phyloP scores from a whole-genome alignment of 2,888 invertebrate species.

The Gibbula magus region DNA sequence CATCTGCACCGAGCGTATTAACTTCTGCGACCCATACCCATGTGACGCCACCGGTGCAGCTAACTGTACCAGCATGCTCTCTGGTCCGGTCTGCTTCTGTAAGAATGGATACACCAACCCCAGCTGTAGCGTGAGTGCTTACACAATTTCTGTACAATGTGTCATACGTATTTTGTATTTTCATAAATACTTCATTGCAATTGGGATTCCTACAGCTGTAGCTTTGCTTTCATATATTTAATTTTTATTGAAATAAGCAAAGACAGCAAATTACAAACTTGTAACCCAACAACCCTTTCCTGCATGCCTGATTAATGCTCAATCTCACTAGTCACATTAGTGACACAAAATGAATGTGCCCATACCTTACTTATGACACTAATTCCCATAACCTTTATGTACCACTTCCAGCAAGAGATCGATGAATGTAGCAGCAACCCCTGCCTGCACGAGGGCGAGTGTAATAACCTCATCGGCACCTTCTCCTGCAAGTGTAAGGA shows the following conservation, averaged over 20 bases:
- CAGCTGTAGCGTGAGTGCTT: constrained; percentile 35
- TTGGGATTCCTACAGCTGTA: too few species aligned
- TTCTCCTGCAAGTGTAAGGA: constrained; percentile 52
- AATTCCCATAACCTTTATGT: neutral
- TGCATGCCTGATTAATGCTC: too few species aligned
- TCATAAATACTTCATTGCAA: too few species aligned
- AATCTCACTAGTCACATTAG: too few species aligned
- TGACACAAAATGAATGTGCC: too few species aligned
- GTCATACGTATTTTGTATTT: too few species aligned
- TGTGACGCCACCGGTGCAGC: constrained; percentile 22
- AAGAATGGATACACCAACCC: constrained; percentile 43
- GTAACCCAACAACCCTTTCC: too few species aligned
- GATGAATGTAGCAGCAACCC: constrained; percentile 39
- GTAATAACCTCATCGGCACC: constrained; percentile 42
- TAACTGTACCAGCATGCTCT: constrained; percentile 31
- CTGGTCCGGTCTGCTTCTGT: constrained; percentile 39
- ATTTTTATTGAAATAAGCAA: too few species aligned
- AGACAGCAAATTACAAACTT: too few species aligned
- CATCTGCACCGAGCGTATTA: constrained; percentile 41
- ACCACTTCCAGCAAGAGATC: constrained; percentile 37
- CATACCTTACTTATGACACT: too few species aligned
- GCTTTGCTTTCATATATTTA: too few species aligned
- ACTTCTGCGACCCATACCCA: constrained; percentile 44
- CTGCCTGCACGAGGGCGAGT: constrained; percentile 38
- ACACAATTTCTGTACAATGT: too few species aligned